Evolutionary conservation across 2,888 invertebrate species (phyloP).

Genomic region (Protonemura montana): DNA sequence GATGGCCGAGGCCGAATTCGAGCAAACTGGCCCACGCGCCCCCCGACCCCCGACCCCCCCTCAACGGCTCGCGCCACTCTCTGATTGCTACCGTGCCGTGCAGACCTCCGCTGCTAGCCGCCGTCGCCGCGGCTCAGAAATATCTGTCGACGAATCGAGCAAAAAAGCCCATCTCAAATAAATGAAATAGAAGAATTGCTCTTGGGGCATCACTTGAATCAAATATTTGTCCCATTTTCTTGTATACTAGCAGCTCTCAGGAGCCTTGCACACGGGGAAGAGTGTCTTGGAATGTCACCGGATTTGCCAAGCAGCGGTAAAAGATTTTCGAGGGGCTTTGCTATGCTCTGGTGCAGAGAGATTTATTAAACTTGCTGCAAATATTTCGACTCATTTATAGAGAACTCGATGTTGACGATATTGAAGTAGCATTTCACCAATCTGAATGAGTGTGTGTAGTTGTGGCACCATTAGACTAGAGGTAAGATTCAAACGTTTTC

Average conservation of each 20-base stretch:
- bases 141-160: not conserved
- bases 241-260: not conserved
- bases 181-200: slow-evolving; percentile 25
- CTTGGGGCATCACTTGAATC: slow-evolving; percentile 20
- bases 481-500: too few species aligned
- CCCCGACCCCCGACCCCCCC: not conserved
- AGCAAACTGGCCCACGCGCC: slow-evolving; percentile 25
- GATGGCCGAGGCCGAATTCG: not conserved
- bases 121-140: not conserved
- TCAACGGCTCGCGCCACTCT: not conserved
- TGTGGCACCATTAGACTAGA: too few species aligned
- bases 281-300: not conserved
- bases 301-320: too few species aligned
- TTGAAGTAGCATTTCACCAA: too few species aligned
- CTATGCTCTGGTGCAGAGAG: too few species aligned
- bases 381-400: too few species aligned
- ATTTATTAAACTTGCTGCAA: too few species aligned
- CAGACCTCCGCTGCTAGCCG: not conserved
- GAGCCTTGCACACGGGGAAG: not conserved
- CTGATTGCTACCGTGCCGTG: not conserved
- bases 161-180: slow-evolving; percentile 10
- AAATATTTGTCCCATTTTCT: slow-evolving; percentile 2
- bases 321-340: too few species aligned
- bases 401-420: too few species aligned
- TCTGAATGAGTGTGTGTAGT: too few species aligned